A percentile compares a stretch with the other conserved stretches of the same genome.
Evolutionary conservation across 2,797 vertebrate species (phyloP).

Genomic region (Phoxinus dragarum): DNA sequence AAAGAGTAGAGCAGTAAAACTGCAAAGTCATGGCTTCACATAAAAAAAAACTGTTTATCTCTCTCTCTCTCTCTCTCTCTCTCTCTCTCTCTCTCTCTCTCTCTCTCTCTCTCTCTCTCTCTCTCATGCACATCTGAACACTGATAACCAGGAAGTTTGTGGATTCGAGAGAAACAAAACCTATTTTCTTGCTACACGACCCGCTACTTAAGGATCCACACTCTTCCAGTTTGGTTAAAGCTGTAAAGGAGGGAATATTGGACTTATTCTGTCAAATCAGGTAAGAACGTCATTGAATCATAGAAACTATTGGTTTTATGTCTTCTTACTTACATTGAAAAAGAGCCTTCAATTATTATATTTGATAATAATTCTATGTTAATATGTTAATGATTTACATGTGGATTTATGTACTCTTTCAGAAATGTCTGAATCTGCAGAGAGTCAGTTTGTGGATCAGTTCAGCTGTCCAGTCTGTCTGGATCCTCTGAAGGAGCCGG

Average conservation of each 20-base stretch:
- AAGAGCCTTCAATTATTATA: not conserved
- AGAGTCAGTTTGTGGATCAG: constrained; percentile 52
- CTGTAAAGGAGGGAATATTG: not conserved
- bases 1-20: not conserved
- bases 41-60: not conserved
- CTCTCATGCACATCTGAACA: no score
- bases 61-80: no score
- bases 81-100: no score
- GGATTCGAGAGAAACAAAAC: not conserved
- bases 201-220: no score
- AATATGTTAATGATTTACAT: not conserved
- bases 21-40: not conserved
- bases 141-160: not conserved
- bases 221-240: not conserved
- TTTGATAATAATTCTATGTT: not conserved
- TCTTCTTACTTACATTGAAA: not conserved
- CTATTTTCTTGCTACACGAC: no score
- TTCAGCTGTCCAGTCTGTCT: no score
- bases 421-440: constrained; percentile 34
- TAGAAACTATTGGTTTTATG: not conserved
- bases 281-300: not conserved
- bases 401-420: no score
- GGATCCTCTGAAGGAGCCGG: constrained; percentile 57
- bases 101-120: no score
- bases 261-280: not conserved